A percentile compares a stretch with the other conserved stretches of the same genome.
Evolutionary conservation across 2,113 vertebrate genomes (phyloP).

Genomic region (Paramisgurnus dabryanus): DNA sequence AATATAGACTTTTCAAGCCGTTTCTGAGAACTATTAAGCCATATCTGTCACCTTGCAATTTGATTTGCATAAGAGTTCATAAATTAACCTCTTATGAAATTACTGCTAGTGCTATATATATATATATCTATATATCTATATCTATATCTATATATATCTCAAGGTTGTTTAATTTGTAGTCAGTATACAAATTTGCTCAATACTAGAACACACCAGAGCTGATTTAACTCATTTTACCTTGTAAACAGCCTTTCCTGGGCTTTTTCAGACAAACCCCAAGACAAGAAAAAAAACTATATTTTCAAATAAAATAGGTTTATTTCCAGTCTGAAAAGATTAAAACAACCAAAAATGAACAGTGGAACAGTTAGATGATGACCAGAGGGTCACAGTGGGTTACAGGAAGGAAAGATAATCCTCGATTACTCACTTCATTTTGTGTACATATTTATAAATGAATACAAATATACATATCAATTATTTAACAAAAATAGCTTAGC

Average conservation of each 20-base stretch:
- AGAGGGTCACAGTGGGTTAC: constrained; percentile 43
- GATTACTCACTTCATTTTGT: constrained; percentile 49
- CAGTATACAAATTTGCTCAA: no score
- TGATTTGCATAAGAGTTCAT: no score
- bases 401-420: constrained; percentile 47
- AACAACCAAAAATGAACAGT: constrained; percentile 48
- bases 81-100: no score
- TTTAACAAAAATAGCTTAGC: constrained; percentile 55
- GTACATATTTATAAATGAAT: constrained; percentile 49
- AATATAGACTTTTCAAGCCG: no score
- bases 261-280: background rate
- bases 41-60: no score
- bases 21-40: no score
- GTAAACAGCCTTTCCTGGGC: background rate
- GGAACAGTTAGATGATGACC: constrained; percentile 51
- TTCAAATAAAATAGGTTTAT: constrained; percentile 54
- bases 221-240: no score
- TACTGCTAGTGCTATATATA: no score
- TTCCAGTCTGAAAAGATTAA: constrained; percentile 57
- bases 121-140: no score
- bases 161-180: no score
- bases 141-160: no score
- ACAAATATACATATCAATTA: constrained; percentile 50
- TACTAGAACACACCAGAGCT: no score
- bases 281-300: constrained; percentile 20